Conservation (phyloP, 2,888 invertebrate genomes). For the Tuta absoluta region DNA sequence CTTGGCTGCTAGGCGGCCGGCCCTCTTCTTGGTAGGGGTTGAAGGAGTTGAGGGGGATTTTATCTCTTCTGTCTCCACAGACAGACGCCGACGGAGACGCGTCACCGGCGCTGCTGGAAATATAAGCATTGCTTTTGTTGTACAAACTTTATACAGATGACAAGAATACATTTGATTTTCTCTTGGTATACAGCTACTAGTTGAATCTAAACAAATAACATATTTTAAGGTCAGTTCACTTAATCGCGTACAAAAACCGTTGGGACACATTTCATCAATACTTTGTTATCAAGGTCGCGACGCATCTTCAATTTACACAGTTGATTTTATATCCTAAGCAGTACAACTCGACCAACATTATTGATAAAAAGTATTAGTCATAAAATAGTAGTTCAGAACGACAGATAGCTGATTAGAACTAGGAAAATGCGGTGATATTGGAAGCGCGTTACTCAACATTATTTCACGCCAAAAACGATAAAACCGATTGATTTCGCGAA, state of each 20-base stretch:
- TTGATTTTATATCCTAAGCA: neutral
- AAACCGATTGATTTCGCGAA: neutral
- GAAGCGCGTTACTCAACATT: neutral
- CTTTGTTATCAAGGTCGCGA: slow-evolving; percentile 13
- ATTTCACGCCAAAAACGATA: neutral
- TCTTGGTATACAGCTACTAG: too few species aligned
- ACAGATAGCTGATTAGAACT: neutral
- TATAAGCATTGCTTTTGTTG: neutral
- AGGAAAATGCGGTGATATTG: neutral
- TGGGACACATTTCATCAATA: too few species aligned
- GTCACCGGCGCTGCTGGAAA: slow-evolving; percentile 52
- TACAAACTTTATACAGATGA: too few species aligned
- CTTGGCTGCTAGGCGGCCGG: slow-evolving; percentile 58
- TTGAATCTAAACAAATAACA: too few species aligned
- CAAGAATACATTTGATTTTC: too few species aligned
- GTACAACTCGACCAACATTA: neutral
- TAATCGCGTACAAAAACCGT: neutral
- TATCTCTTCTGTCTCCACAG: slow-evolving; percentile 61
- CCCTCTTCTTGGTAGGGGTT: slow-evolving; percentile 69
- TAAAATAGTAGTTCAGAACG: neutral
- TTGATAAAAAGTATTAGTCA: neutral
- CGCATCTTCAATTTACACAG: slow-evolving; percentile 10
- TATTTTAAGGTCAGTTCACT: neutral
- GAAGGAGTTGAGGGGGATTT: slow-evolving; percentile 60
- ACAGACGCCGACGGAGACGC: slow-evolving; percentile 61